Evolutionary conservation across 1,140 invertebrate species (phyloP).

Genomic region (honey bee (Apis mellifera)): DNA sequence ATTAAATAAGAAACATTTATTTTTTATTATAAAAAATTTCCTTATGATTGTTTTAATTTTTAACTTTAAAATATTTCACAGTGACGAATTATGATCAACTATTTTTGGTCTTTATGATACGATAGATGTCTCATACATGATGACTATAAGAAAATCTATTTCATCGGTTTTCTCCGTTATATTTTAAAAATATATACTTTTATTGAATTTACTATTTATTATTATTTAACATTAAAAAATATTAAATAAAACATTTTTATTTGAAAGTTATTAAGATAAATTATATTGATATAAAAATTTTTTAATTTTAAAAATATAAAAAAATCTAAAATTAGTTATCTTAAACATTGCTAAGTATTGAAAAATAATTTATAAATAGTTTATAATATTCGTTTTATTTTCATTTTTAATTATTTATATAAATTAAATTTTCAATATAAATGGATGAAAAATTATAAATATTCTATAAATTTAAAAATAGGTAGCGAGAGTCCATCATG

Average conservation of each 20-base stretch:
- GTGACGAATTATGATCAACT: not conserved
- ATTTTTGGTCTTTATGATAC: not conserved
- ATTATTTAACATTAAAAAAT: not conserved
- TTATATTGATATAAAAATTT: not conserved
- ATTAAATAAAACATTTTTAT: not conserved
- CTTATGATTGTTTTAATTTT: not conserved
- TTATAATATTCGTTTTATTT: conserved; percentile 76
- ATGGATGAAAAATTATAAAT: conserved; percentile 76
- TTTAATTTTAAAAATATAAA: not conserved
- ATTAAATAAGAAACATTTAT: not conserved
- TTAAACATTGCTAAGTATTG: conserved; percentile 23
- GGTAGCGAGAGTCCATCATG: conserved; percentile 71
- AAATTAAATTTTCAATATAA: conserved; percentile 76
- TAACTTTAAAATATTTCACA: not conserved
- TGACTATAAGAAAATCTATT: not conserved
- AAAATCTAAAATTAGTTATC: not conserved
- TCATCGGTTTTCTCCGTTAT: not conserved
- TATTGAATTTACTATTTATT: not conserved
- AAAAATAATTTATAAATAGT: conserved; percentile 53
- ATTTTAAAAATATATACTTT: not conserved
- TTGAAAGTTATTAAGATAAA: not conserved
- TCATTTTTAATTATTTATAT: conserved; percentile 69
- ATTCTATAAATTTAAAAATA: conserved; percentile 57
- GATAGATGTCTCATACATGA: not conserved
- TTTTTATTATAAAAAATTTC: not conserved